These are phyloP conservation scores for Eriocheir sinensis DNA, from an alignment of 1,140 invertebrate genomes.

Conservation along the genomic window DNA sequence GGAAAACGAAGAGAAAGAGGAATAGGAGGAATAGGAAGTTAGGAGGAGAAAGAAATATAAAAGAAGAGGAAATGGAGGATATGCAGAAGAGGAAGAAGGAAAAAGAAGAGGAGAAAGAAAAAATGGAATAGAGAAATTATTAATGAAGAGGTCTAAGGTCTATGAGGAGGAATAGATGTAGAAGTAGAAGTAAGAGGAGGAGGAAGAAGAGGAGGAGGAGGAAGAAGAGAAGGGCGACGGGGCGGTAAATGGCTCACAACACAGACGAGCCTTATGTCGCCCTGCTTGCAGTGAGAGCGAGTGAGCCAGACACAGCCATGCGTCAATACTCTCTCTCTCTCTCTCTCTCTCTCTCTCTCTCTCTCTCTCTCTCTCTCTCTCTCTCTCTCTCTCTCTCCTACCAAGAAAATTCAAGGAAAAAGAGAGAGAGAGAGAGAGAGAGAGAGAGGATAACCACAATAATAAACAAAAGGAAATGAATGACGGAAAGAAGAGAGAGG, in stretches of 20 bases:
- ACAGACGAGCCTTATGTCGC: background rate
- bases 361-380: background rate
- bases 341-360: background rate
- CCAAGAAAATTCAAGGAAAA: background rate
- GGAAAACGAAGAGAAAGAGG: background rate
- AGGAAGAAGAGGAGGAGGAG: background rate
- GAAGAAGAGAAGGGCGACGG: background rate
- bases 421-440: background rate
- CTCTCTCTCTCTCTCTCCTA: background rate
- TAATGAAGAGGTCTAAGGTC: background rate
- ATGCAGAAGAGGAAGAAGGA: background rate
- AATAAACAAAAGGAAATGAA: background rate
- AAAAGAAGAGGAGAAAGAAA: constrained; percentile 14
- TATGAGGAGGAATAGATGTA: background rate
- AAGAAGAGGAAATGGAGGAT: background rate
- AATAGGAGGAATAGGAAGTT: background rate
- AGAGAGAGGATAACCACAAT: background rate
- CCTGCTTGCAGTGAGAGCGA: background rate
- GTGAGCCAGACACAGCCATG: background rate
- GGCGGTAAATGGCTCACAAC: background rate
- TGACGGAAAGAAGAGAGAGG: background rate
- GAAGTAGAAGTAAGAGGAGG: constrained; percentile 13
- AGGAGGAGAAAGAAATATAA: background rate
- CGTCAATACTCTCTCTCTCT: background rate
- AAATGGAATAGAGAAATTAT: background rate